Base-by-base conservation (phyloP, 2,888 invertebrate genomes). In the Eristalis pertinax region DNA sequence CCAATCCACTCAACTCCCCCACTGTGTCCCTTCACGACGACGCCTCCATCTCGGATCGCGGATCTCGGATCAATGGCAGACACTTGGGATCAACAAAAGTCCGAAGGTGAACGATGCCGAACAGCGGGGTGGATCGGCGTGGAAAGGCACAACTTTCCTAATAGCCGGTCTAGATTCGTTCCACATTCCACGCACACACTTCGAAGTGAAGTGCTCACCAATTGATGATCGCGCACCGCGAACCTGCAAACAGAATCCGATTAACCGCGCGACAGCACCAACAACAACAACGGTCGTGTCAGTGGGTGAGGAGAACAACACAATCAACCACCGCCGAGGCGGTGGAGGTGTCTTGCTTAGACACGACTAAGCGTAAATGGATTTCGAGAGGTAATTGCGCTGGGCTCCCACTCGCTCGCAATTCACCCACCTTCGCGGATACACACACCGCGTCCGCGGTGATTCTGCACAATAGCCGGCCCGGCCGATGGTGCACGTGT, bases 371-470 rank as follows among this genome's bases (percentile, higher is more conserved):
- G 60, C 65, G 56, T 56, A 41, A 79, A 62, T 38, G 35, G 19
- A 78, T 72, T 70, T 43, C 62, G 22, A 72, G 22, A 72, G 75
- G 75, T 85, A 85, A 85, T 85, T 85, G 76, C 76, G 73, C 76
- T 69, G 58, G 69, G 76, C 76, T 76, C 84, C 84, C 84, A 85
- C 84, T 76, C 84, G 76, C 72, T 72, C 84, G 76, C 72, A 50
- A 7, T 84, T 80, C 75, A 80, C 70, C 72, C 81, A 72, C 76
- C 63, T 72, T 65, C 56, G 35, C 41, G 65, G 65, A 79, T 75
- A n/a, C n/a, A 43, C 74, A 70, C 60, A 74, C 70, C 35, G 70
- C 32, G 35, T 50, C 26, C 60, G 50, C 64, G 78, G 78, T 64
- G 72, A 69, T 74, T 69, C 74, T 70, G 74, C 79, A 67, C 74